phyloP scores from a whole-genome alignment of 2,797 vertebrate species.

The Sebastolobus alascanus region DNA sequence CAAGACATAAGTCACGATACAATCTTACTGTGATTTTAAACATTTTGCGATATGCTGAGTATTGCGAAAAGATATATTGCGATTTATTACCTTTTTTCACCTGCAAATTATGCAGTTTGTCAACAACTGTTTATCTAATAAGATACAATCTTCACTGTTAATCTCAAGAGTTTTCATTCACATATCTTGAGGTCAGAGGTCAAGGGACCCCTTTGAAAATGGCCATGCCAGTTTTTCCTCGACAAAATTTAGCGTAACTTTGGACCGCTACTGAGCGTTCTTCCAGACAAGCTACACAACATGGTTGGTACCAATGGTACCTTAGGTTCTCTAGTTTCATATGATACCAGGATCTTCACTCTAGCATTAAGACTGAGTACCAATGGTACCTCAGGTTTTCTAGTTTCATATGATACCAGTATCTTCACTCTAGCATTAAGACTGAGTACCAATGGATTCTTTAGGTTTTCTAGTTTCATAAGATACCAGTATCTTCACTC shows the following conservation, averaged over 20 bases:
- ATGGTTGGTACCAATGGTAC: too few relatives aligned
- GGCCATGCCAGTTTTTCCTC: background rate
- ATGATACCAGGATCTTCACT: background rate
- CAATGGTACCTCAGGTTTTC: too few relatives aligned
- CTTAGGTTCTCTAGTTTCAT: background rate
- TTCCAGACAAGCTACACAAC: too few relatives aligned
- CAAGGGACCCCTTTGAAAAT: background rate
- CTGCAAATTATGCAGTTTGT: too few relatives aligned
- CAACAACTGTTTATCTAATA: too few relatives aligned
- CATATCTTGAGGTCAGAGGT: too few relatives aligned
- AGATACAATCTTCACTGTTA: too few relatives aligned
- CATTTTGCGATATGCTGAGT: too few relatives aligned
- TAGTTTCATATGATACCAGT: background rate
- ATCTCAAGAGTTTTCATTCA: too few relatives aligned
- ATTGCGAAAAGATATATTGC: too few relatives aligned
- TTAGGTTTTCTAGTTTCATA: background rate
- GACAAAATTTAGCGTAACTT: background rate
- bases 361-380: background rate
- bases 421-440: background rate
- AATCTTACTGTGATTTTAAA: too few relatives aligned
- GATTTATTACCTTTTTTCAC: too few relatives aligned
- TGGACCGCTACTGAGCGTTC: background rate
- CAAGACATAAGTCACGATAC: background rate
- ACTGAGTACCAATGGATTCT: background rate
- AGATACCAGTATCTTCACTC: background rate